These are phyloP conservation scores for Neoscelio sp. DNA, from an alignment of 2,888 invertebrate species.

Conservation along the genomic window DNA sequence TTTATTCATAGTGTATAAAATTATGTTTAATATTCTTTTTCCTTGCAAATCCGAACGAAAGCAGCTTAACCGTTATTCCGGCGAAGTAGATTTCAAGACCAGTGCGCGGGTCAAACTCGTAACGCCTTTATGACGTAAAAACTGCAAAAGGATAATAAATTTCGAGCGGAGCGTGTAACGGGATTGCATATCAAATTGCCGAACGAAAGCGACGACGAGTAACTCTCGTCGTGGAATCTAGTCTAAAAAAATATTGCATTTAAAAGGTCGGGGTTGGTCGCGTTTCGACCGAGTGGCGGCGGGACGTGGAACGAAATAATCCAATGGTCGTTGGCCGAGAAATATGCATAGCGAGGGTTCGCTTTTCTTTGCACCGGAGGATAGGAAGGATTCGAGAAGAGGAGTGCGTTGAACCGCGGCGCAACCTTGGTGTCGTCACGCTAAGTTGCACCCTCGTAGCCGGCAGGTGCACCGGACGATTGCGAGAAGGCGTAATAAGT, in stretches of 20 bases:
- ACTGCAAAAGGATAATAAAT: conserved; percentile 44
- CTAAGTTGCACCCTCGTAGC: conserved; percentile 76
- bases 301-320: too few relatives aligned
- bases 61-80: conserved; percentile 53
- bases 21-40: too few relatives aligned
- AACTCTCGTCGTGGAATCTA: too few relatives aligned
- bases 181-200: conserved; percentile 7
- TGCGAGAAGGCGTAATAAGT: conserved; percentile 8
- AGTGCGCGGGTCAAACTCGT: conserved; percentile 55
- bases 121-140: conserved; percentile 53
- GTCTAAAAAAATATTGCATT: too few relatives aligned
- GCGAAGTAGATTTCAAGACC: conserved; percentile 65
- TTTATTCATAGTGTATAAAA: too few relatives aligned
- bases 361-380: conserved; percentile 50
- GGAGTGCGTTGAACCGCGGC: conserved; percentile 80
- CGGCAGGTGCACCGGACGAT: conserved; percentile 77
- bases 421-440: conserved; percentile 81
- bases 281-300: too few relatives aligned
- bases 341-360: conserved; percentile 44
- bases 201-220: too few relatives aligned
- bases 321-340: too few relatives aligned
- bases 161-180: conserved; percentile 28
- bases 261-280: too few relatives aligned
- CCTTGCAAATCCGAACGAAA: conserved; percentile 43
- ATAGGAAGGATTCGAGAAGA: conserved; percentile 68